Percentiles rank a stretch among this genome's conserved stretches.
These are phyloP conservation scores for Aspidiotus rigidus DNA, from an alignment of 2,888 invertebrate genomes.

Conservation along the genomic window DNA sequence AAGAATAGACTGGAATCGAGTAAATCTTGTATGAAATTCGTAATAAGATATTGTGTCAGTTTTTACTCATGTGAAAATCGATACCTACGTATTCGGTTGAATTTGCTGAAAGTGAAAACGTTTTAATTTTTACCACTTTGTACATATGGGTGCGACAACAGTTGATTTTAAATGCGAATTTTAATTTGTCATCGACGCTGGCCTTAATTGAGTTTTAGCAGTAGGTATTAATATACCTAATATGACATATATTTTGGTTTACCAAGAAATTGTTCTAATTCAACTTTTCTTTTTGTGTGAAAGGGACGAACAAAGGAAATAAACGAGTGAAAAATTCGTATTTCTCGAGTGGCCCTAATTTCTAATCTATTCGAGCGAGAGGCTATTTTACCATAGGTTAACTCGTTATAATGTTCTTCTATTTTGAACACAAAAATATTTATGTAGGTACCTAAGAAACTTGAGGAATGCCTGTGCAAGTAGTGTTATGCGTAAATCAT, in stretches of 20 bases:
- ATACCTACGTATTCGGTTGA: background rate
- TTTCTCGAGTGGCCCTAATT: background rate
- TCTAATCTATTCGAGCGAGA: no score
- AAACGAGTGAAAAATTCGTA: background rate
- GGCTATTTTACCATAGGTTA: background rate
- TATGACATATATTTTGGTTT: no score
- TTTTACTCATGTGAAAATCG: background rate
- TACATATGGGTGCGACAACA: background rate
- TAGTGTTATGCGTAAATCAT: conserved; percentile 4
- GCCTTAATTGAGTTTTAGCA: no score
- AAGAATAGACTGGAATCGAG: no score
- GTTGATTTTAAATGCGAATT: background rate
- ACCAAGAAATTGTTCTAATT: no score
- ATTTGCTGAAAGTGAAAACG: background rate
- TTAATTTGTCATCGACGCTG: no score
- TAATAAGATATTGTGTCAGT: background rate
- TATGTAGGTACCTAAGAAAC: background rate
- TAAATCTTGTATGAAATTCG: no score
- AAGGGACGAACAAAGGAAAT: no score
- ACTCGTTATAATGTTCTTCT: background rate
- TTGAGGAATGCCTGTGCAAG: conserved; percentile 3
- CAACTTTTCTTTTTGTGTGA: no score
- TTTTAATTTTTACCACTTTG: background rate
- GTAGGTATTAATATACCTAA: no score
- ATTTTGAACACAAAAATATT: background rate